Conservation (phyloP, 1,140 invertebrate species). For the Sycophila sp. region DNA sequence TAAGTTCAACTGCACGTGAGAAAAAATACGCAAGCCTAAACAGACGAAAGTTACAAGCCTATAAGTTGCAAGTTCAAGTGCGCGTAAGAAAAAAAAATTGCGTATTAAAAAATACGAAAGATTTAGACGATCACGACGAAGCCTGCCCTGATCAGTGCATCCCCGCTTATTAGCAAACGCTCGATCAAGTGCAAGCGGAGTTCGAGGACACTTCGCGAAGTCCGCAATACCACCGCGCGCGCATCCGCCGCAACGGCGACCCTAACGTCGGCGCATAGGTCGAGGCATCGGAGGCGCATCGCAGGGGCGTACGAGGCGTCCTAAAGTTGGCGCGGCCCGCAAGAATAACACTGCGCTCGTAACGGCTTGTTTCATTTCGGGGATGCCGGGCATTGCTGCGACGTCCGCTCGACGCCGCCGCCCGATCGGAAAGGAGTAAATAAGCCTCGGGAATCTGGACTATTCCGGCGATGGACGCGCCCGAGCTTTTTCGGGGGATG, state of each 20-base stretch:
- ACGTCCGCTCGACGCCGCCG: background rate
- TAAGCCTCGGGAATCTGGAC: conserved; percentile 20
- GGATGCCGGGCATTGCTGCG: conserved; percentile 2
- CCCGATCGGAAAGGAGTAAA: conserved; percentile 31
- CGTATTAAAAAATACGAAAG: too few relatives aligned
- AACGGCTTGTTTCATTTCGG: conserved; percentile 26
- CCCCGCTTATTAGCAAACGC: too few relatives aligned
- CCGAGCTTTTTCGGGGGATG: conserved; percentile 20
- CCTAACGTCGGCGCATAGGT: too few relatives aligned
- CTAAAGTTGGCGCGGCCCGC: conserved; percentile 29
- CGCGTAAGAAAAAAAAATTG: too few relatives aligned
- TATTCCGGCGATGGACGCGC: conserved; percentile 9
- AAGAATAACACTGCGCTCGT: conserved; percentile 10
- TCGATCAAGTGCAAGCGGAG: too few relatives aligned
- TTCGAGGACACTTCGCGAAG: background rate
- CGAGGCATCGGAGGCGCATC: too few relatives aligned
- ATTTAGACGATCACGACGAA: too few relatives aligned
- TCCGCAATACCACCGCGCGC: background rate
- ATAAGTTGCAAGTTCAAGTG: too few relatives aligned
- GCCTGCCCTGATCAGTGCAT: too few relatives aligned
- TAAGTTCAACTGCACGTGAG: too few relatives aligned
- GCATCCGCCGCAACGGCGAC: background rate
- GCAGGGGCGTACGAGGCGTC: background rate
- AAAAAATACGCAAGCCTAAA: too few relatives aligned
- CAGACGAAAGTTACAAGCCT: too few relatives aligned